A percentile compares a stretch with the other conserved stretches of the same genome.
These are phyloP conservation scores for Margaritifera margaritifera DNA, from an alignment of 2,888 invertebrate species.

Conservation along the genomic window DNA sequence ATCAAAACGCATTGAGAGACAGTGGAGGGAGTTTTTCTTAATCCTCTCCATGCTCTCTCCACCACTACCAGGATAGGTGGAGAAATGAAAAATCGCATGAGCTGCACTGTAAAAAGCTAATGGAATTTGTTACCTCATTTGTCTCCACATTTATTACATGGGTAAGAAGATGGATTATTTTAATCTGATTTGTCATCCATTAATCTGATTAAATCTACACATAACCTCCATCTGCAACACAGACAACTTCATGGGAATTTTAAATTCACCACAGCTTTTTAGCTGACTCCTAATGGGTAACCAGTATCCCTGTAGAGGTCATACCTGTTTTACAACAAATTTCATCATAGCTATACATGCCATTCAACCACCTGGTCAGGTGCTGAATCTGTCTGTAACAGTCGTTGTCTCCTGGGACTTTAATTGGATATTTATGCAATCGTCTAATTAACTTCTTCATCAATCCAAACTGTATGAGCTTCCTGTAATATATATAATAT, in stretches of 20 bases:
- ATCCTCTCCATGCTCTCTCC: too few species aligned
- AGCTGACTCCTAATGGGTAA: background rate
- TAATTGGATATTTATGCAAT: constrained; percentile 80
- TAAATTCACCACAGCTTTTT: background rate
- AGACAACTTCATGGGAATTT: background rate
- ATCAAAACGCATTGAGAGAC: too few species aligned
- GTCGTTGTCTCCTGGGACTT: constrained; percentile 50
- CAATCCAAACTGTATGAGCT: constrained; percentile 90
- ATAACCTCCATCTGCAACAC: too few species aligned
- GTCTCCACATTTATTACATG: too few species aligned
- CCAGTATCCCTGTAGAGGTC: background rate
- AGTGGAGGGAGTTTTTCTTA: too few species aligned
- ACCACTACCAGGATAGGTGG: too few species aligned
- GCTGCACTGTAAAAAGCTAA: too few species aligned
- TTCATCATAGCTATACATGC: constrained; percentile 87
- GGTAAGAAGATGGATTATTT: too few species aligned
- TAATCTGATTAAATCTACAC: too few species aligned
- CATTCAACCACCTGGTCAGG: constrained; percentile 80
- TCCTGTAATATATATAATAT: constrained; percentile 73
- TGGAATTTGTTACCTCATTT: too few species aligned
- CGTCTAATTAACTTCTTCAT: constrained; percentile 87
- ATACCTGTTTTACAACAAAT: constrained; percentile 86
- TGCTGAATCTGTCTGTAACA: constrained; percentile 38
- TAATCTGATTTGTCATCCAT: too few species aligned
- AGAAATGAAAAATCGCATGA: too few species aligned